Percentiles rank a stretch among this genome's conserved stretches.
phyloP scores from a whole-genome alignment of 2,888 invertebrate species.

The Anoplius nigerrimus region DNA sequence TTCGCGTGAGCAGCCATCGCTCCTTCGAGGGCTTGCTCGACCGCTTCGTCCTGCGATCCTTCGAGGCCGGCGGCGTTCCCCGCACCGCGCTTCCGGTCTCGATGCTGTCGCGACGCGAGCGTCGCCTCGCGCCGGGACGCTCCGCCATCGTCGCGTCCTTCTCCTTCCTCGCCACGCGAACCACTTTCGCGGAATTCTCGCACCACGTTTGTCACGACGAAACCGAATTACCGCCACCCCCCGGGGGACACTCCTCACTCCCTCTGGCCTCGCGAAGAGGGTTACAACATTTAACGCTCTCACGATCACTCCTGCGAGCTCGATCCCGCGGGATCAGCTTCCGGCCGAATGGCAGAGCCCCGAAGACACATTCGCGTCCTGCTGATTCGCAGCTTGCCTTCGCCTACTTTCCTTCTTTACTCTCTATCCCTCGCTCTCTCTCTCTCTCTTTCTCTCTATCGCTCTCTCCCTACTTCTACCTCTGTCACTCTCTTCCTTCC shows the following conservation, averaged over 20 bases:
- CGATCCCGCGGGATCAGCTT: too few relatives aligned
- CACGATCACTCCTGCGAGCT: not conserved
- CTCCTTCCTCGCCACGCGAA: slow-evolving; percentile 70
- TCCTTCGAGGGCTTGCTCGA: slow-evolving; percentile 81
- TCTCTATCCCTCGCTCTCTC: too few relatives aligned
- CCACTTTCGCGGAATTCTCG: slow-evolving; percentile 66
- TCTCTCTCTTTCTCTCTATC: too few relatives aligned
- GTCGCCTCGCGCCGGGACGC: slow-evolving; percentile 66
- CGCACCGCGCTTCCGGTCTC: slow-evolving; percentile 61
- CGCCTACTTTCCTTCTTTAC: too few relatives aligned
- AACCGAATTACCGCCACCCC: slow-evolving; percentile 24
- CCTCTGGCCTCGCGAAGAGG: not conserved
- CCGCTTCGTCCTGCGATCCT: slow-evolving; percentile 79
- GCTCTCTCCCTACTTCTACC: too few relatives aligned
- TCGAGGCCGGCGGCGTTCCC: slow-evolving; percentile 69
- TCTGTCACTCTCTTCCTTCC: too few relatives aligned
- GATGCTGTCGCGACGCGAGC: slow-evolving; percentile 70
- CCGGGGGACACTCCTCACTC: slow-evolving; percentile 19
- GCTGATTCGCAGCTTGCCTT: too few relatives aligned
- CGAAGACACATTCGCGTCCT: too few relatives aligned
- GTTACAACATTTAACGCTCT: not conserved
- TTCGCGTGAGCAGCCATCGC: slow-evolving; percentile 90
- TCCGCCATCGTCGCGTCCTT: slow-evolving; percentile 71
- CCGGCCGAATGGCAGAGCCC: too few relatives aligned
- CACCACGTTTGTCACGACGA: slow-evolving; percentile 4